Conservation (phyloP, 2,113 vertebrate species). For the Lepus timidus region DNA sequence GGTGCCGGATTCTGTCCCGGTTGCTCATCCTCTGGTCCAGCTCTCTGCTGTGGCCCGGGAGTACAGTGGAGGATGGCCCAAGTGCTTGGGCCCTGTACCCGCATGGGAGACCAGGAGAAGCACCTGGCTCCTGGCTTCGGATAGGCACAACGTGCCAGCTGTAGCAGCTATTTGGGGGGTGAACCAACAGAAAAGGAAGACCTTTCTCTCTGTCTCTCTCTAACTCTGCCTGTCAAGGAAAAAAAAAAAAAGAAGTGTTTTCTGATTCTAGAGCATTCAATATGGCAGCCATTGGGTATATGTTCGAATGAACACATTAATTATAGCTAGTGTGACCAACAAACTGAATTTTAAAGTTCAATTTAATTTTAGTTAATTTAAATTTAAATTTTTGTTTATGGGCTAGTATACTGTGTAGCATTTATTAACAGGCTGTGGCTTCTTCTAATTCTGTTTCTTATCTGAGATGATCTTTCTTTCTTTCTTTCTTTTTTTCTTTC, state of each 20-base stretch:
- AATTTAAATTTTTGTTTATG: background rate
- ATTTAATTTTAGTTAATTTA: conserved; percentile 13
- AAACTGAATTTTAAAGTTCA: background rate
- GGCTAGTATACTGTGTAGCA: background rate
- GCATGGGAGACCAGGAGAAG: too few species aligned
- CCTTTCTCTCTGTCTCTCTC: too few species aligned
- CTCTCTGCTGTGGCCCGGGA: too few species aligned
- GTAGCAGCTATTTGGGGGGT: too few species aligned
- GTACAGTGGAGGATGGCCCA: too few species aligned
- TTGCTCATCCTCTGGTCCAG: too few species aligned
- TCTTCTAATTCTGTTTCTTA: conserved; percentile 47
- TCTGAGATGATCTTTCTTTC: background rate
- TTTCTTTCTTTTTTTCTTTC: background rate
- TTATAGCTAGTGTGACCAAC: background rate
- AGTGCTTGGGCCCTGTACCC: too few species aligned
- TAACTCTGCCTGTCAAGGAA: too few species aligned
- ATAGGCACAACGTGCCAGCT: too few species aligned
- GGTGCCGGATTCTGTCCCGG: too few species aligned
- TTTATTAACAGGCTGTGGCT: background rate
- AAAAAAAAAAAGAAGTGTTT: background rate
- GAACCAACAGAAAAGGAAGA: too few species aligned
- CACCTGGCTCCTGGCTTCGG: too few species aligned
- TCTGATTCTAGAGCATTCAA: background rate
- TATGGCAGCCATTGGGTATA: background rate
- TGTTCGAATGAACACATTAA: background rate